Evolutionary conservation across 1,140 invertebrate genomes (phyloP), one percentile per base, ranked within the genome.

Genomic region (Akabosia matsudoensis): DNA sequence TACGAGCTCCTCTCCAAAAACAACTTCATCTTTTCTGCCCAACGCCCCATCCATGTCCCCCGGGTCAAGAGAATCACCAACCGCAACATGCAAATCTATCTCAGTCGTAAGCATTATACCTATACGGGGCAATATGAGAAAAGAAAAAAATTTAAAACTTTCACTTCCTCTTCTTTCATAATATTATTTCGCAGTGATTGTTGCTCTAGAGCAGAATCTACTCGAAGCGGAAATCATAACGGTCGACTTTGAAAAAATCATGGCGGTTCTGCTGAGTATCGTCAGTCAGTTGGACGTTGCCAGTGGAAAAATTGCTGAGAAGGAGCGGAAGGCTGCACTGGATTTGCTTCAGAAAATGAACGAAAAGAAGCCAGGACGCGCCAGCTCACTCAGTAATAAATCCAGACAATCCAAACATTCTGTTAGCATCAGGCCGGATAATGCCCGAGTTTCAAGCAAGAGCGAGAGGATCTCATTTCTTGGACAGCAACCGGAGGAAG

Each of bases 151-250:
- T 61, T 61, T 61, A 61, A 24, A 13, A 51, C 54, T n/a, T 7
- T 61, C 14, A 16, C 13, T n/a, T n/a, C 24, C 24, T 67, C n/a
- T 30, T 28, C 61, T 3, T 67, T 45, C 37, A 2, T 67, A 4
- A 67, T 31, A 51, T 34, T 64, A n/a, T 70, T 70, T n/a, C 10
- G 34, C 70, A 80, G 79, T 76, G 37, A 70, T 80, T n/a, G 79
- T 80, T 0, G 79, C 79, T 14, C 45, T 80, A 1, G 79, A 80
- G 45, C 79, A 80, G 31, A 80, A 80, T 73, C 74, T 80, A 72
- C 64, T 80, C 3, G 79, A 80, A 56, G 37, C 67, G 0, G 70
- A 52, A 31, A 51, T 78, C n/a, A 76, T 80, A 34, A 31, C 37
- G 0, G 16, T 45, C 24, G 79, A 80, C 45, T 22, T 78, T 3